Conservation (phyloP, 2,888 invertebrate genomes). For the Blastobasis lacticolella region DNA sequence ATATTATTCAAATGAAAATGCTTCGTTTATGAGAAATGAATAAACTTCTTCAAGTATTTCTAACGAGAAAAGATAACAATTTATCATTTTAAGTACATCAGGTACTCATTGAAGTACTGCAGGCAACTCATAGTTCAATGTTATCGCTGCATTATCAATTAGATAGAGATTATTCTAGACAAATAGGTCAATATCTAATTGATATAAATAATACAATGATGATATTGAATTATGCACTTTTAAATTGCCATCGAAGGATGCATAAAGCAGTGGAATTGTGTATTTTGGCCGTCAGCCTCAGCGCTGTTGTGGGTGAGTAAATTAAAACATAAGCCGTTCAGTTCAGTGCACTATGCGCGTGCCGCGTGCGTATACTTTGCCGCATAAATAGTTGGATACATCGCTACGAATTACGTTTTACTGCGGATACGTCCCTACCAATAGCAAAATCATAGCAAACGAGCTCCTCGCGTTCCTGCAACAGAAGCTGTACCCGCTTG, state of each 20-base stretch:
- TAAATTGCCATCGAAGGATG: slow-evolving; percentile 11
- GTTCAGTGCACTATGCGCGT: too few species aligned
- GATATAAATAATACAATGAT: slow-evolving; percentile 5
- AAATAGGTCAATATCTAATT: slow-evolving; percentile 5
- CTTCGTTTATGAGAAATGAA: too few species aligned
- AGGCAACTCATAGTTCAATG: slow-evolving; percentile 4
- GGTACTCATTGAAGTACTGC: background rate
- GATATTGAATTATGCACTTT: background rate
- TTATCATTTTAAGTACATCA: too few species aligned
- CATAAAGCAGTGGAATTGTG: slow-evolving; percentile 10
- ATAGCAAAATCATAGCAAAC: background rate
- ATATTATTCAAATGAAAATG: too few species aligned
- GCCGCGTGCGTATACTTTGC: too few species aligned
- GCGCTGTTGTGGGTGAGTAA: slow-evolving; percentile 22
- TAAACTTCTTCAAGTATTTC: too few species aligned
- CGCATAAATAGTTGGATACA: too few species aligned
- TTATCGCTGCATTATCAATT: background rate
- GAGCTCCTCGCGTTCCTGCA: background rate
- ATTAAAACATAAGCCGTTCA: slow-evolving; percentile 3
- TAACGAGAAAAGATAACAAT: too few species aligned
- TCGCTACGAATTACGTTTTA: too few species aligned
- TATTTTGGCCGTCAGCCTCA: slow-evolving; percentile 15
- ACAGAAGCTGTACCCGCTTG: too few species aligned
- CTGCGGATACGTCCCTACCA: background rate
- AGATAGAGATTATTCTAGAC: slow-evolving; percentile 1